phyloP scores from a whole-genome alignment of 2,797 vertebrate species.

The Eulemur coronatus region DNA sequence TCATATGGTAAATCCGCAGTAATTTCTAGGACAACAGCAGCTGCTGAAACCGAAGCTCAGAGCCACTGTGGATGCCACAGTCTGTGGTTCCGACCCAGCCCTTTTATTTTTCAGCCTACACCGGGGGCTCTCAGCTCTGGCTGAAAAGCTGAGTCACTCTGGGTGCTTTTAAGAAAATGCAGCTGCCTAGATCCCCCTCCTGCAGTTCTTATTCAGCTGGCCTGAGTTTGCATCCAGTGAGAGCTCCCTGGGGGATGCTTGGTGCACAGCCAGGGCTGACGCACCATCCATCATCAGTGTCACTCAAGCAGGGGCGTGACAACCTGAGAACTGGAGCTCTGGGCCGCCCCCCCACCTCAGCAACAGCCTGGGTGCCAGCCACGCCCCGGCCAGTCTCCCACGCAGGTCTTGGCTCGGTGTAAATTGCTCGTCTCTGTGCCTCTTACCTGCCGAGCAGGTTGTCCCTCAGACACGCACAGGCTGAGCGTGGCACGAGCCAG shows the following conservation, averaged over 20 bases:
- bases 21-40: no score
- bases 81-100: background rate
- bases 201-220: background rate
- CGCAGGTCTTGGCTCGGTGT: fast-evolving
- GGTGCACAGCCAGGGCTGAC: background rate
- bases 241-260: background rate
- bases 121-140: fast-evolving
- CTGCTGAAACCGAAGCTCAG: fast-evolving
- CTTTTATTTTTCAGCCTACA: fast-evolving
- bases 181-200: background rate
- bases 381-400: background rate
- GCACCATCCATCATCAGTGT: background rate
- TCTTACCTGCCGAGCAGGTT: background rate
- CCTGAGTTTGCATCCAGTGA: fast-evolving
- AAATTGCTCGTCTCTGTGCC: background rate
- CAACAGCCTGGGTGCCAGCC: background rate
- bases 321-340: background rate
- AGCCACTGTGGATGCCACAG: background rate
- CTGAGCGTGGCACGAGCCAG: background rate
- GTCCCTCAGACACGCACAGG: background rate
- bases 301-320: no score
- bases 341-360: no score
- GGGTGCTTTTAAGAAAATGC: background rate
- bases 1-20: background rate
- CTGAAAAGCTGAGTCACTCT: no score